Evolutionary conservation across 2,888 invertebrate species (phyloP).

Genomic region (Leptopilina myrica): DNA sequence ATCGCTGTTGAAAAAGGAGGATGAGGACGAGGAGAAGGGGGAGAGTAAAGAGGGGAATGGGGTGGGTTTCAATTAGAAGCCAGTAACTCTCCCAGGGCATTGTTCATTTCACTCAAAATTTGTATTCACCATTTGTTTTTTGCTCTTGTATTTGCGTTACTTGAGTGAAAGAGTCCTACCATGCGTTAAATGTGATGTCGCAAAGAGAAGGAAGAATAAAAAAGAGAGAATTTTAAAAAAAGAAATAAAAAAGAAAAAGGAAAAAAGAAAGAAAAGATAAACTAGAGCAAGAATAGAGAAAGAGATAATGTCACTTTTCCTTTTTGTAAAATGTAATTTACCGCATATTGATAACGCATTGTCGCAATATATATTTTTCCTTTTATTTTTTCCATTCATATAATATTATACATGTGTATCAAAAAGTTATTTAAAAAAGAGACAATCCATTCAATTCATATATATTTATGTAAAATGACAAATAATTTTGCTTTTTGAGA

Average conservation of each 20-base stretch:
- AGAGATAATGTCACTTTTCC: not conserved
- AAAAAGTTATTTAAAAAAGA: too few species aligned
- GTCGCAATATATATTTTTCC: not conserved
- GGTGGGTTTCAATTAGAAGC: constrained; percentile 76
- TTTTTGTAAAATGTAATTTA: not conserved
- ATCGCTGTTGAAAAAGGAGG: constrained; percentile 43
- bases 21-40: constrained; percentile 42
- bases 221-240: too few species aligned
- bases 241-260: too few species aligned
- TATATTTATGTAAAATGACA: too few species aligned
- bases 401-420: too few species aligned
- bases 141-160: constrained; percentile 63
- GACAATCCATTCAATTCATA: too few species aligned
- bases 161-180: constrained; percentile 45
- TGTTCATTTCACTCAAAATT: constrained; percentile 76
- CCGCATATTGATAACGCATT: not conserved
- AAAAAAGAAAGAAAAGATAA: constrained; percentile 16
- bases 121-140: constrained; percentile 73
- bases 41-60: constrained; percentile 66
- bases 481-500: too few species aligned
- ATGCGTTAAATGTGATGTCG: constrained; percentile 37
- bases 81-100: constrained; percentile 75
- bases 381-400: too few species aligned
- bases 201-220: constrained; percentile 31
- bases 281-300: constrained; percentile 10